A percentile compares a stretch with the other conserved stretches of the same genome.
Evolutionary conservation across 1,140 invertebrate genomes (phyloP).

Genomic region (Gerris buenoi): DNA sequence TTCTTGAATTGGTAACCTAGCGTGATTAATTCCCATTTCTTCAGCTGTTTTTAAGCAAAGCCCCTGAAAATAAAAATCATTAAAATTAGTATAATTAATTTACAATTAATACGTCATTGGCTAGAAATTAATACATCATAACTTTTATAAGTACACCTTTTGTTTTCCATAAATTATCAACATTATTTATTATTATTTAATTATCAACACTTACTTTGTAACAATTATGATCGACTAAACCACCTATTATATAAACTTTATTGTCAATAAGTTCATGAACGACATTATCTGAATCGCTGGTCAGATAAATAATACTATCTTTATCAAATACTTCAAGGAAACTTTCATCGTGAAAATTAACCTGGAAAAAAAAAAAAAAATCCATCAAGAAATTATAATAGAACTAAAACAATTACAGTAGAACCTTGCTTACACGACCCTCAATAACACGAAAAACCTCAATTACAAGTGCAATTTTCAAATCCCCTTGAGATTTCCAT

Average conservation of each 20-base stretch:
- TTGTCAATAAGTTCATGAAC: slow-evolving; percentile 58
- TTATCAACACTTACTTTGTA: slow-evolving; percentile 52
- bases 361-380: slow-evolving; percentile 11
- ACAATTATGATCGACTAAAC: slow-evolving; percentile 90
- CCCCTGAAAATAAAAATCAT: slow-evolving; percentile 47
- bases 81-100: too few species aligned
- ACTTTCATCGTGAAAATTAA: slow-evolving; percentile 16
- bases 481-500: too few species aligned
- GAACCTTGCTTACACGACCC: too few species aligned
- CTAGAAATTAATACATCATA: slow-evolving; percentile 15
- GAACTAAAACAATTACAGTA: too few species aligned
- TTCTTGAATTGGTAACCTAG: slow-evolving; percentile 73
- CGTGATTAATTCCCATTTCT: slow-evolving; percentile 65
- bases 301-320: slow-evolving; percentile 74
- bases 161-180: neutral
- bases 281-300: slow-evolving; percentile 85
- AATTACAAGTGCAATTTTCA: too few species aligned
- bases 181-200: slow-evolving; percentile 2
- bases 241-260: slow-evolving; percentile 87
- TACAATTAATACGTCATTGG: too few species aligned
- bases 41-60: slow-evolving; percentile 67
- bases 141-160: slow-evolving; percentile 9
- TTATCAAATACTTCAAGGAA: slow-evolving; percentile 33
- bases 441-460: too few species aligned
- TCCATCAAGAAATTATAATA: too few species aligned